phyloP scores from a whole-genome alignment of 2,888 invertebrate genomes.

The Macrosiphum euphorbiae region DNA sequence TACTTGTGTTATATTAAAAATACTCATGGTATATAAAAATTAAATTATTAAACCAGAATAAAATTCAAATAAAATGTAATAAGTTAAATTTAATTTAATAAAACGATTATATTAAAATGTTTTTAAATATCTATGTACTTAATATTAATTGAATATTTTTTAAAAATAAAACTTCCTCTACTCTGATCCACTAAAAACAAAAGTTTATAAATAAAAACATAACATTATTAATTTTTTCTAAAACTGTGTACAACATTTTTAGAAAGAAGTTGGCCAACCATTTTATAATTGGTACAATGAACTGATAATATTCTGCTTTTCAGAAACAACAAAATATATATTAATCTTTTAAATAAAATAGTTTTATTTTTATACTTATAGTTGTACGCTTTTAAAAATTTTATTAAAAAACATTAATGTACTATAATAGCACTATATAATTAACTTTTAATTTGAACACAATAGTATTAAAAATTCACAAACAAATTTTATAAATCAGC shows the following conservation, averaged over 20 bases:
- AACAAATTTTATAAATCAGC: not conserved
- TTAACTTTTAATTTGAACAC: slow-evolving; percentile 14
- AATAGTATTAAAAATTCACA: slow-evolving; percentile 14
- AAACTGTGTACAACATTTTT: not conserved
- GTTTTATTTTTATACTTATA: not conserved
- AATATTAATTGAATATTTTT: not conserved
- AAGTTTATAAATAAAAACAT: not conserved
- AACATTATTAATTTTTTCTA: not conserved
- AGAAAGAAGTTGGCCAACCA: not conserved
- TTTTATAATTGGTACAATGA: not conserved
- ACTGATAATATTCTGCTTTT: not conserved
- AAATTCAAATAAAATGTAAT: not conserved
- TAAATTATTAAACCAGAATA: not conserved
- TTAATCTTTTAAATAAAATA: not conserved
- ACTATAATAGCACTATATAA: not conserved
- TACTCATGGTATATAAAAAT: not conserved
- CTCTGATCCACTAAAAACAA: not conserved
- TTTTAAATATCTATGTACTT: not conserved
- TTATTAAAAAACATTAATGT: not conserved
- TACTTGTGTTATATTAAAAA: not conserved
- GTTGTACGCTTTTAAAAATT: not conserved
- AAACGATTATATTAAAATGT: not conserved
- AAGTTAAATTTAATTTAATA: not conserved
- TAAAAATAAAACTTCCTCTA: not conserved
- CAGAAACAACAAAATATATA: not conserved